These are phyloP conservation scores for Urosaurus nigricauda DNA, from an alignment of 2,797 vertebrate species.

Conservation along the genomic window DNA sequence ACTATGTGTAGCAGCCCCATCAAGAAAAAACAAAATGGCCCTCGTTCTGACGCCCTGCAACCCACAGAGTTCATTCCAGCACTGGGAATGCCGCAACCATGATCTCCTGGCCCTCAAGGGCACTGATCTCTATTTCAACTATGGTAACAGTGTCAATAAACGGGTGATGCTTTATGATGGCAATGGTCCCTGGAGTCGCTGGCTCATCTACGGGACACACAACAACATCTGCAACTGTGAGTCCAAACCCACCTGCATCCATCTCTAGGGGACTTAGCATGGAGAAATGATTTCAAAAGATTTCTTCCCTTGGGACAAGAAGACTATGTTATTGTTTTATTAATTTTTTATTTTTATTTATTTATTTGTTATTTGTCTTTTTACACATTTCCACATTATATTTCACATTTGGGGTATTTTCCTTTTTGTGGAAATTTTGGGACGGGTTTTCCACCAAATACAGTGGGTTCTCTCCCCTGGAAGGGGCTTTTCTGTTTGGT, in stretches of 20 bases:
- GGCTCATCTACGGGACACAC: neutral
- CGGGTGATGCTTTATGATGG: conserved; percentile 1
- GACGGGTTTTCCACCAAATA: too few relatives aligned
- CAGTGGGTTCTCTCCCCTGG: too few relatives aligned
- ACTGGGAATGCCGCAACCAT: neutral
- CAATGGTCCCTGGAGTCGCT: conserved; percentile 24
- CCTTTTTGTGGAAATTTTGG: too few relatives aligned
- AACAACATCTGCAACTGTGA: conserved; percentile 26
- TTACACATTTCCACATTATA: too few relatives aligned
- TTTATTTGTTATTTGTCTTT: too few relatives aligned
- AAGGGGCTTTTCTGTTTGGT: too few relatives aligned
- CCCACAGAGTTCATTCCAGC: neutral
- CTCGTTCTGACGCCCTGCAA: conserved; percentile 14
- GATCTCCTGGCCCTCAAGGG: conserved; percentile 28
- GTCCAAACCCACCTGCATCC: neutral
- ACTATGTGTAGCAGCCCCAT: conserved; percentile 1
- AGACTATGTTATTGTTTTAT: too few relatives aligned
- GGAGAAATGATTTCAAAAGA: too few relatives aligned
- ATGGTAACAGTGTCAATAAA: neutral
- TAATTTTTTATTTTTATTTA: too few relatives aligned
- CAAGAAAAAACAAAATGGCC: neutral
- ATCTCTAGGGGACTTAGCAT: neutral
- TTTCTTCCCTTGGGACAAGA: too few relatives aligned
- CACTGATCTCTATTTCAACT: conserved; percentile 31
- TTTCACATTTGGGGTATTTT: too few relatives aligned